Evolutionary conservation across 2,113 vertebrate species (phyloP).

Genomic region (Perccottus glenii): DNA sequence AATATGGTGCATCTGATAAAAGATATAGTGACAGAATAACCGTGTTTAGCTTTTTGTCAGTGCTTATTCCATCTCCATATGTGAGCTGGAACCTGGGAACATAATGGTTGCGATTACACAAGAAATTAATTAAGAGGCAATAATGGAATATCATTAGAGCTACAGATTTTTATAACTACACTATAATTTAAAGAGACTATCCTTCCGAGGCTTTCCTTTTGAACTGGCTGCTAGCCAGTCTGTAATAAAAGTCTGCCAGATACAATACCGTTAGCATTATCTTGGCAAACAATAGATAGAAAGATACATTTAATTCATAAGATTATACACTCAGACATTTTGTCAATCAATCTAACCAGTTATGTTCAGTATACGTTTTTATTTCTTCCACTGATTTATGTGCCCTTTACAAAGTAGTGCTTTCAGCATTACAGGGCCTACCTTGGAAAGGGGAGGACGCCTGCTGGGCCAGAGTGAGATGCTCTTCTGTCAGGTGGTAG

Average conservation of each 20-base stretch:
- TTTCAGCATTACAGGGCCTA: conserved; percentile 40
- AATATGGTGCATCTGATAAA: background rate
- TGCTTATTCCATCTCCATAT: conserved; percentile 8
- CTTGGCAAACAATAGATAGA: conserved; percentile 6
- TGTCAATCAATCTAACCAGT: too few species aligned
- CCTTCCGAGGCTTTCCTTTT: conserved; percentile 30
- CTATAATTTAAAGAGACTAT: conserved; percentile 50
- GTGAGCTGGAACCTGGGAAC: conserved; percentile 13
- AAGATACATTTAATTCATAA: conserved; percentile 18
- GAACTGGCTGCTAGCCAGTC: conserved; percentile 39
- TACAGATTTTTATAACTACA: conserved; percentile 35
- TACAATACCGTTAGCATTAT: conserved; percentile 33
- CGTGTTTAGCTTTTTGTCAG: conserved; percentile 12
- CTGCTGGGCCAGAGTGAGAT: conserved; percentile 93
- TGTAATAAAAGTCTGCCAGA: conserved; percentile 48
- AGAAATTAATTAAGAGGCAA: conserved; percentile 36
- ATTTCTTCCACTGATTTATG: background rate
- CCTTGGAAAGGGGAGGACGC: conserved; percentile 97
- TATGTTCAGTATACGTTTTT: background rate
- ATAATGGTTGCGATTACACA: conserved; percentile 23
- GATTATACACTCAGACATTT: background rate
- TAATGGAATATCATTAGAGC: conserved; percentile 55
- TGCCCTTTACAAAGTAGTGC: background rate
- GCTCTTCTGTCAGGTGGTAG: conserved; percentile 95
- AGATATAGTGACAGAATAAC: background rate